Evolutionary conservation across 2,888 invertebrate genomes (phyloP), one percentile per base, ranked within the genome.

Genomic region (Metallyticus violacea): DNA sequence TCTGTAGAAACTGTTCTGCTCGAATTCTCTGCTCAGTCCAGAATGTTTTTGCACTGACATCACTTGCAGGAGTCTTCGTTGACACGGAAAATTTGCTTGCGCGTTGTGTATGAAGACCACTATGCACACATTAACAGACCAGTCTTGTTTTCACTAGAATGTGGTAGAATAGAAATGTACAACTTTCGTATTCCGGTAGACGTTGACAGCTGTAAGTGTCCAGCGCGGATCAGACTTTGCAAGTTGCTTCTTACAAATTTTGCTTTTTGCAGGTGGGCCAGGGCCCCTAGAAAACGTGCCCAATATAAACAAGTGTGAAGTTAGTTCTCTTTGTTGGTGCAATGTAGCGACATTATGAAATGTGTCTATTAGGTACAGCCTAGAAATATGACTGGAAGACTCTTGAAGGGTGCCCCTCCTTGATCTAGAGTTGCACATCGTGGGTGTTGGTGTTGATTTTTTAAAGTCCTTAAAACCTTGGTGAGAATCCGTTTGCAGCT

Each of bases 401-500:
- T 62, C 40, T 62, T 62, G 40, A 62, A 4, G 40, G 15, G 40
- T 15, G 15, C 40, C 9, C 22, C 40, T 62, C 40, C 22, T 62
- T 62, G 40, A 62, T 62, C 15, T 62, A 15, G 40, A 62, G 40
- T 62, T 62, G 40, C 15, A 62, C 40, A 62, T 62, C 9, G 40
- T 62, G 40, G 40, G 4, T 62, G 15, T 15, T 62, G 40, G 40
- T 62, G 81, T 81, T 81, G 81, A 26, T 25, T 25, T 85, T 83
- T 62, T 9, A 62, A 62, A 62, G 40, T 62, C 40, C 40, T 78
- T 78, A 87, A 81, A 82, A 87, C 79, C 87, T 62, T 25, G 84
- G 82, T 6, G 85, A 79, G 80, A 86, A 86, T 30, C 86, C 86
- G 86, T 40, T 86, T 78, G 84, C 86, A 30, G 78, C 79, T 30